Conservation (phyloP, 1,140 invertebrate species). For the Pseudobourletiella spinata region DNA sequence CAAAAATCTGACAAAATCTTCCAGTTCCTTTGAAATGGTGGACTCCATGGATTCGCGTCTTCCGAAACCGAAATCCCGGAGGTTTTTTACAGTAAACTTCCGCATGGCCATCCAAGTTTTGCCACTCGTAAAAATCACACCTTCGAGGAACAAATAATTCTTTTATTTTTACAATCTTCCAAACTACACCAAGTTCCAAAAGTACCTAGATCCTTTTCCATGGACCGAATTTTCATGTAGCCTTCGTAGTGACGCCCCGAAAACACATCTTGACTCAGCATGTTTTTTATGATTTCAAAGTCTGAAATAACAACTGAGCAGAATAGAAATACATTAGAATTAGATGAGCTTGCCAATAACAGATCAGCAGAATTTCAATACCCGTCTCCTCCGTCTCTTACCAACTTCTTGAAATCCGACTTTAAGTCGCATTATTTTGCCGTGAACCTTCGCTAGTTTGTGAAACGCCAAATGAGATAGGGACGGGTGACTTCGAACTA, state of each 20-base stretch:
- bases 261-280: not conserved
- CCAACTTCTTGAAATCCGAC: not conserved
- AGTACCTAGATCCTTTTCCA: not conserved
- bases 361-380: too few relatives aligned
- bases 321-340: too few relatives aligned
- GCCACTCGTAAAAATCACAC: slow-evolving; percentile 9
- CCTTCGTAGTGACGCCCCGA: not conserved
- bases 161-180: not conserved
- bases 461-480: slow-evolving; percentile 2
- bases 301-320: slow-evolving; percentile 6
- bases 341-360: too few relatives aligned
- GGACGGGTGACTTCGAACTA: not conserved
- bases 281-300: slow-evolving; percentile 3
- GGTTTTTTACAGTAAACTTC: slow-evolving; percentile 4
- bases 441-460: not conserved
- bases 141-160: not conserved
- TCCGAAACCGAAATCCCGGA: slow-evolving; percentile 17
- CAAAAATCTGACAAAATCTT: not conserved
- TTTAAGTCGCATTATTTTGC: not conserved
- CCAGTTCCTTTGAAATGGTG: not conserved
- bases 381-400: too few relatives aligned
- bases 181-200: not conserved
- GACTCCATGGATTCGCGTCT: slow-evolving; percentile 5
- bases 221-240: not conserved
- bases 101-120: not conserved